A percentile compares a stretch with the other conserved stretches of the same genome.
Evolutionary conservation across 2,113 vertebrate species (phyloP).

Genomic region (Harpagus bidentatus): DNA sequence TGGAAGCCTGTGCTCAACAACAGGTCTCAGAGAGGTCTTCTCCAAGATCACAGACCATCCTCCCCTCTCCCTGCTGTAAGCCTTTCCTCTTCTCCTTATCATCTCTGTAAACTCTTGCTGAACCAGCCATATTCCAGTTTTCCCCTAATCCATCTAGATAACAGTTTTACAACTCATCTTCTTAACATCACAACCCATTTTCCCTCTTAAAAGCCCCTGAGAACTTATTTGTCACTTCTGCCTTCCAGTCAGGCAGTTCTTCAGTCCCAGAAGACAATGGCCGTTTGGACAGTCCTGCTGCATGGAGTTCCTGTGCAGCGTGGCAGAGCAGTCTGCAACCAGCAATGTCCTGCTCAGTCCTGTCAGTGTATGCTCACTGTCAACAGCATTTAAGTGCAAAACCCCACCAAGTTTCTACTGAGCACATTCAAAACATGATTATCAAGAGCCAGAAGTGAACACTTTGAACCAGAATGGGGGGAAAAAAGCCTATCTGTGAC

Average conservation of each 20-base stretch:
- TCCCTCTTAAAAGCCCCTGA: background rate
- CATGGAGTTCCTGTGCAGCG: background rate
- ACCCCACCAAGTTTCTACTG: background rate
- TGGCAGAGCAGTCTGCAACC: background rate
- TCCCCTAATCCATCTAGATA: background rate
- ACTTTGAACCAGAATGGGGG: background rate
- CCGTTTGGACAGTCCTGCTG: background rate
- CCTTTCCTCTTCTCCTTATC: background rate
- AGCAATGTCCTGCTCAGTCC: background rate
- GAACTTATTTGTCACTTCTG: background rate
- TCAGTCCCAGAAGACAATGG: background rate
- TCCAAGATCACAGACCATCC: background rate
- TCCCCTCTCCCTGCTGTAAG: background rate
- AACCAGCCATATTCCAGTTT: background rate
- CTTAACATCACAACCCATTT: background rate
- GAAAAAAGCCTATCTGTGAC: background rate
- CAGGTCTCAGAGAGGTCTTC: background rate
- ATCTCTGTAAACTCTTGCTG: background rate
- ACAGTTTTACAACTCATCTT: background rate
- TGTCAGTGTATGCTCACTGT: background rate
- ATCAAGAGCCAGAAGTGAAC: background rate
- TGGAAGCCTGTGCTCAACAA: background rate
- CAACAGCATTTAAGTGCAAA: background rate
- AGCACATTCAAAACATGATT: background rate
- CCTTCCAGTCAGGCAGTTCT: background rate